These are phyloP conservation scores for Pharmacophagus antenor DNA, from an alignment of 2,888 invertebrate genomes.

Conservation along the genomic window DNA sequence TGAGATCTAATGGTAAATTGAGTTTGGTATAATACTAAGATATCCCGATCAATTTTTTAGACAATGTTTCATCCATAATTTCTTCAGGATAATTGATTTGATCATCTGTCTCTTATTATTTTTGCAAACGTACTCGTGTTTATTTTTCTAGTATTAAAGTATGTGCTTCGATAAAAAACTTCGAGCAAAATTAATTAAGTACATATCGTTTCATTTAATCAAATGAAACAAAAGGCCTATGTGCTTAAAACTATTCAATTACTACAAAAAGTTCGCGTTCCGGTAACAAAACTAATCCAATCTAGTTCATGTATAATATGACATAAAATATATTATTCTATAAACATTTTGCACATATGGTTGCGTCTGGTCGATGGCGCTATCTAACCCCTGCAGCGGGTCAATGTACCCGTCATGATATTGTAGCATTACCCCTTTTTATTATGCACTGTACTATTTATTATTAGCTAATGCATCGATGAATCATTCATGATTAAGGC, in stretches of 20 bases:
- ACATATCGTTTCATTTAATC: neutral
- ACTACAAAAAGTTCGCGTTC: slow-evolving; percentile 12
- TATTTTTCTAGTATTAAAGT: too few relatives aligned
- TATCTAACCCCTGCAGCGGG: slow-evolving; percentile 30
- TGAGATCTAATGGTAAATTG: too few relatives aligned
- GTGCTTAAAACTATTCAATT: slow-evolving; percentile 9
- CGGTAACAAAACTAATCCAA: neutral
- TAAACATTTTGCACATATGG: slow-evolving; percentile 22
- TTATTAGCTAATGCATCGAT: slow-evolving; percentile 39
- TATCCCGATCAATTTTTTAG: too few relatives aligned
- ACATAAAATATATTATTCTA: slow-evolving; percentile 22
- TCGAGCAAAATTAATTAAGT: too few relatives aligned
- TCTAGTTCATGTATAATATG: slow-evolving; percentile 11
- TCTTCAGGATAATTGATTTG: too few relatives aligned
- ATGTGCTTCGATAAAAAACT: too few relatives aligned
- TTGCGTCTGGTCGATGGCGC: slow-evolving; percentile 16
- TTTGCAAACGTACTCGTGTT: too few relatives aligned
- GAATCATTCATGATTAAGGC: slow-evolving; percentile 38
- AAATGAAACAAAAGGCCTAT: slow-evolving; percentile 6
- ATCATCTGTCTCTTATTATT: too few relatives aligned
- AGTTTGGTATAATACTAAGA: too few relatives aligned
- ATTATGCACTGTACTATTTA: slow-evolving; percentile 31
- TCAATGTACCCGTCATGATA: slow-evolving; percentile 22
- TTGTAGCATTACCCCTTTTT: slow-evolving; percentile 29
- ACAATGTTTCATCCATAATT: too few relatives aligned